Evolutionary conservation across 2,113 vertebrate genomes (phyloP), one percentile per base, ranked within the genome.

Genomic region (Numida meleagris): DNA sequence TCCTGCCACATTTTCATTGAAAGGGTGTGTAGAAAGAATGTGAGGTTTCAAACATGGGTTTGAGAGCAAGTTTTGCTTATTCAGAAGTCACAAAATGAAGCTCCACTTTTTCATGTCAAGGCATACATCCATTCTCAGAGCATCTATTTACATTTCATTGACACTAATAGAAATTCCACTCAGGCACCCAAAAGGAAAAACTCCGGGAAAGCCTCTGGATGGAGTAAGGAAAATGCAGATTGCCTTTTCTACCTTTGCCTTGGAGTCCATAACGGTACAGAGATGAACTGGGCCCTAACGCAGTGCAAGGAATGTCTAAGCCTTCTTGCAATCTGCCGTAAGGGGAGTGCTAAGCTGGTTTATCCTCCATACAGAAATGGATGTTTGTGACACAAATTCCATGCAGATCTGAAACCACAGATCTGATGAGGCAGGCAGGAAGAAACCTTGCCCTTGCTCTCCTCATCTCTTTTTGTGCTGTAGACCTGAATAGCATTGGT

Each of bases 111-210:
- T 74, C 45, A 71, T 82, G 79, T 85, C 71, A 71, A 91, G 59
- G 82, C 81, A 58, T 58, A 89, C 70, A 62, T 55, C 65, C 55
- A 70, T 94, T 86, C 59, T 70, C 42, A 38, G 6, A 73, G 57
- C 38, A 76, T 40, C 15, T 85, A 38, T 31, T 84, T 90, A 55
- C 51, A 80, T 84, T 61, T 65, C 40, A 38, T 81, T 82, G 76
- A 59, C 29, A 50, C 59, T 74, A 78, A 82, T 1, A 94, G 50
- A 50, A 94, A 92, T 96, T 95, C 85, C 93, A 77, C 33, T 18
- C 21, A 82, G 31, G 87, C 85, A 96, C 80, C 29, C 63, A 74
- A 85, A 67, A 91, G 67, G 89, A 94, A 92, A 94, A 16, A 33
- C 18, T 91, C 67, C 43, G 67, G 33, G 75, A 46, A 34, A 78